Conservation (phyloP, 2,113 vertebrate genomes). For the Pogona vitticeps region DNA sequence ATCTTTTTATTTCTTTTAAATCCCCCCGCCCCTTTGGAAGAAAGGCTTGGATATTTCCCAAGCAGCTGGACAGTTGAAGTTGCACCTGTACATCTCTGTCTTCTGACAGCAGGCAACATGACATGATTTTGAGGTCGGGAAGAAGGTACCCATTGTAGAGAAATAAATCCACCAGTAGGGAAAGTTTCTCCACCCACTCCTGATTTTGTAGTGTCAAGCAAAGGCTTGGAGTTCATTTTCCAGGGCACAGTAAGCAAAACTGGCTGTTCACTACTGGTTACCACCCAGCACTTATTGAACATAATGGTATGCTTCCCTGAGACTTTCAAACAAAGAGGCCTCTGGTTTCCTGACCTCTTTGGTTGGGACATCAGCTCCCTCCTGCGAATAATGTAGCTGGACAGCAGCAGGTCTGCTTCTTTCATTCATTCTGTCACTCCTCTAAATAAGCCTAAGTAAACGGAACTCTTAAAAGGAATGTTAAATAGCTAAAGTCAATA, state of each 20-base stretch:
- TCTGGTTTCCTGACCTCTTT: conserved; percentile 55
- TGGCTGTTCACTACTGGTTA: not conserved
- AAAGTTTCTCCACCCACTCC: not conserved
- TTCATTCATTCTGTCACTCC: conserved; percentile 30
- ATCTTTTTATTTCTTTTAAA: not conserved
- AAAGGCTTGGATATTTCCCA: not conserved
- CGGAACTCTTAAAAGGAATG: not conserved
- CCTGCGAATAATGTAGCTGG: conserved; percentile 44
- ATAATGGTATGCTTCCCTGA: not conserved
- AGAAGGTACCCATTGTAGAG: not conserved
- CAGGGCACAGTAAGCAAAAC: not conserved
- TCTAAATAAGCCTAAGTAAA: conserved; percentile 5
- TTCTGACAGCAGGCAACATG: not conserved
- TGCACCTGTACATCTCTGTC: not conserved
- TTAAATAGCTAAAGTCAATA: conserved; percentile 28
- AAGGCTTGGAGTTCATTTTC: not conserved
- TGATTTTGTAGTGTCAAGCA: not conserved
- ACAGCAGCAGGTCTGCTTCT: conserved; percentile 44
- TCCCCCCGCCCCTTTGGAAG: not conserved
- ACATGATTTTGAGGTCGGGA: not conserved
- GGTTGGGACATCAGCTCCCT: conserved; percentile 57
- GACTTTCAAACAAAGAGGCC: conserved; percentile 60
- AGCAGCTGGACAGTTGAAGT: not conserved
- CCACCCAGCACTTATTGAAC: not conserved
- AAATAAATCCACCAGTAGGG: not conserved